Evolutionary conservation across 2,113 vertebrate genomes (phyloP).

Genomic region (Prochilodus magdalenae): DNA sequence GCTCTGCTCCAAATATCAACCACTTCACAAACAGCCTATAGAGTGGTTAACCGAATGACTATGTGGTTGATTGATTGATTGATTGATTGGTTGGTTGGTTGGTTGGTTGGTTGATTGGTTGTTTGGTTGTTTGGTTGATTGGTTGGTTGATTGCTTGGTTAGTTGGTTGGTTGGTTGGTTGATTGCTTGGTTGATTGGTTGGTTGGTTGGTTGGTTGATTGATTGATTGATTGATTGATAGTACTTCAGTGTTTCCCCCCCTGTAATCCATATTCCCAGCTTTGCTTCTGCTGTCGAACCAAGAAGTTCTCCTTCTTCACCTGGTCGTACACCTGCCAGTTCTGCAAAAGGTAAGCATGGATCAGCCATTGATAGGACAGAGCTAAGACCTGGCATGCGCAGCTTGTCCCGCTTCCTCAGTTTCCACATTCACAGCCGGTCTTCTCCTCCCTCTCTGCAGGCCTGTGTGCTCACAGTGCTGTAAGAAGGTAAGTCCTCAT

Average conservation of each 20-base stretch:
- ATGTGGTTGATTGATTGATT: no score
- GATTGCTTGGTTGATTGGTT: background rate
- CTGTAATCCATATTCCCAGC: constrained; percentile 69
- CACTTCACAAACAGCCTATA: no score
- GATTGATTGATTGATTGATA: background rate
- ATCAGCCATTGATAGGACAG: background rate
- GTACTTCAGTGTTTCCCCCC: background rate
- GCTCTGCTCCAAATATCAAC: no score
- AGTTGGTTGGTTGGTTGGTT: background rate
- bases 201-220: no score
- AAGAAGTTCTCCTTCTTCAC: constrained; percentile 98
- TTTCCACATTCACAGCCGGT: background rate
- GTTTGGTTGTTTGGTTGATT: no score
- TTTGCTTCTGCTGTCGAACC: constrained; percentile 97
- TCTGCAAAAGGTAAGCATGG: constrained; percentile 92
- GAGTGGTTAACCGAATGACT: no score
- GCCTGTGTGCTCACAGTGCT: constrained; percentile 97
- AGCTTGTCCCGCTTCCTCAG: background rate
- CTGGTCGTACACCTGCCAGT: constrained; percentile 98
- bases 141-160: background rate
- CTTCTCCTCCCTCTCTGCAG: constrained; percentile 69
- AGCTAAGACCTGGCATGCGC: background rate
- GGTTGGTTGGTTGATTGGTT: background rate
- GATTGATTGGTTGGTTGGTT: background rate
- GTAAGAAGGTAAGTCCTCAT: constrained; percentile 89